These are phyloP conservation scores for Scaptomyza flava DNA, from an alignment of 2,888 invertebrate genomes.

Conservation along the genomic window DNA sequence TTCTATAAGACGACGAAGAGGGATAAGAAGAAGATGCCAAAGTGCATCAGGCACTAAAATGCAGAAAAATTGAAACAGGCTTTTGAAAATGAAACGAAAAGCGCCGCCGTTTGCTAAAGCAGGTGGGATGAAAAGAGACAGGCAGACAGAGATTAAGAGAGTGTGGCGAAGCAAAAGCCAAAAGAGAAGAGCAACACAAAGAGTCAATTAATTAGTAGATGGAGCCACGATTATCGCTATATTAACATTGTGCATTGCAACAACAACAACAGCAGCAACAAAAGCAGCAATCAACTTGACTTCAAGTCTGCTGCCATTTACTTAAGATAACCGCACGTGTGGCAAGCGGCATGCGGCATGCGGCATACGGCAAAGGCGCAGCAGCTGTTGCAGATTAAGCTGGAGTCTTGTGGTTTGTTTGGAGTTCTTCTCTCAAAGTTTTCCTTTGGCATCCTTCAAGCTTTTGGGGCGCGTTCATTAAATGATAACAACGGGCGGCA, in stretches of 20 bases:
- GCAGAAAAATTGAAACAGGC: slow-evolving; percentile 82
- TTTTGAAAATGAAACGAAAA: slow-evolving; percentile 79
- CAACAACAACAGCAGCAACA: slow-evolving; percentile 10
- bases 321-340: slow-evolving; percentile 81
- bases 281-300: slow-evolving; percentile 9
- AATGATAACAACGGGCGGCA: slow-evolving; percentile 70
- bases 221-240: slow-evolving; percentile 83
- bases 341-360: slow-evolving; percentile 29
- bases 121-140: slow-evolving; percentile 19
- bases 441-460: slow-evolving; percentile 7
- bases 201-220: slow-evolving; percentile 85
- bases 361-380: not conserved
- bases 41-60: slow-evolving; percentile 82
- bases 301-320: slow-evolving; percentile 59
- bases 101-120: slow-evolving; percentile 50
- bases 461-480: slow-evolving; percentile 67
- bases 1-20: not conserved
- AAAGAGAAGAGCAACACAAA: slow-evolving; percentile 77
- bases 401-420: not conserved
- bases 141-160: not conserved
- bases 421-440: slow-evolving; percentile 6
- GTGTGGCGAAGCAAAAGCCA: slow-evolving; percentile 4
- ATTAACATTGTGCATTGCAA: slow-evolving; percentile 71
- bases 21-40: slow-evolving; percentile 73
- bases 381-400: slow-evolving; percentile 22